Conservation (phyloP, 1,140 invertebrate genomes). For the Helicoverpa armigera region DNA sequence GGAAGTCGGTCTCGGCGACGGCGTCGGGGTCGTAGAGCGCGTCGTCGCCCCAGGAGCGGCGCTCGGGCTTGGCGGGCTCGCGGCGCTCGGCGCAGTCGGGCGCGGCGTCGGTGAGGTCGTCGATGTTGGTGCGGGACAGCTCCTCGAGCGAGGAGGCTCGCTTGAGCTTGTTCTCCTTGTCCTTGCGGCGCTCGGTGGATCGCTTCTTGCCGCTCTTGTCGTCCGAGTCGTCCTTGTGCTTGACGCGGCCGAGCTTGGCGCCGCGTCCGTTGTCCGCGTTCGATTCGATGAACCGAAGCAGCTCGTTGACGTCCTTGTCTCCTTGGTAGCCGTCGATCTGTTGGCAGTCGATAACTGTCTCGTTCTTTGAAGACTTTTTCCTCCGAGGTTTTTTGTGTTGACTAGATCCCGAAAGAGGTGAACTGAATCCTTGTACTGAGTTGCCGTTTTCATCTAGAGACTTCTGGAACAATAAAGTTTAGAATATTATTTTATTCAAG, state of each 20-base stretch:
- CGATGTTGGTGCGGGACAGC: slow-evolving; percentile 90
- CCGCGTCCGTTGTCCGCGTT: slow-evolving; percentile 74
- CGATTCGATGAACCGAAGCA: slow-evolving; percentile 88
- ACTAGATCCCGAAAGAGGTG: slow-evolving; percentile 83
- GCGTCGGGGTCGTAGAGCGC: slow-evolving; percentile 70
- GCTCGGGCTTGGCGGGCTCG: slow-evolving; percentile 67
- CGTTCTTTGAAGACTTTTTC: slow-evolving; percentile 87
- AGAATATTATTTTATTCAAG: not conserved
- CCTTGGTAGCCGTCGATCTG: slow-evolving; percentile 90
- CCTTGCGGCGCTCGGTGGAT: slow-evolving; percentile 82
- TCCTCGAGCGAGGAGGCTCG: slow-evolving; percentile 91
- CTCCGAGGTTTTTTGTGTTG: slow-evolving; percentile 87
- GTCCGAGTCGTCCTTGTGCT: slow-evolving; percentile 79
- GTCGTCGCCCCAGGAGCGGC: slow-evolving; percentile 75
- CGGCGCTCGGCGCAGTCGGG: slow-evolving; percentile 52
- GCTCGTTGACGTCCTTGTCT: slow-evolving; percentile 87
- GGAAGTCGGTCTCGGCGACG: slow-evolving; percentile 88
- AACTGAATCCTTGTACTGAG: slow-evolving; percentile 87
- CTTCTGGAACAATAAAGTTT: slow-evolving; percentile 83
- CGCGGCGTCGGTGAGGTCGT: slow-evolving; percentile 88
- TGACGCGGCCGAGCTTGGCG: slow-evolving; percentile 71
- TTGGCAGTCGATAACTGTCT: slow-evolving; percentile 88
- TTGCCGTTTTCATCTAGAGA: slow-evolving; percentile 90
- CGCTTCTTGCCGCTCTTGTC: slow-evolving; percentile 82
- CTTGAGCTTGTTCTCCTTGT: slow-evolving; percentile 85